Conservation (phyloP, 2,113 vertebrate genomes). For the Aythya baeri region DNA sequence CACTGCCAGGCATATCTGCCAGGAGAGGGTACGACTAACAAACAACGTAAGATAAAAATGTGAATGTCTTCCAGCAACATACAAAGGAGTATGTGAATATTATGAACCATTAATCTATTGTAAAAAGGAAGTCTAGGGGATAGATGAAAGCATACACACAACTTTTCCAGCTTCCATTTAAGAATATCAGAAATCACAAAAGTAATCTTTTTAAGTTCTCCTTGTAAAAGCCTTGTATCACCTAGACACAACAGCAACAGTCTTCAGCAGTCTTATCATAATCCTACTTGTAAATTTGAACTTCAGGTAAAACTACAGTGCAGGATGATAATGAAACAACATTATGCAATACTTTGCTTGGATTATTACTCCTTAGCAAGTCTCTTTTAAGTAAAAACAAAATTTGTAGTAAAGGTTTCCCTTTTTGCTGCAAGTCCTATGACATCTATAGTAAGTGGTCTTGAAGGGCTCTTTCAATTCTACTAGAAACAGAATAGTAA, state of each 20-base stretch:
- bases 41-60: neutral
- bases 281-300: neutral
- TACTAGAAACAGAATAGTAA: neutral
- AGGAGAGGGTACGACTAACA: neutral
- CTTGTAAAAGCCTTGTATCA: neutral
- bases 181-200: neutral
- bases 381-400: neutral
- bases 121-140: neutral
- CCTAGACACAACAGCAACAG: neutral
- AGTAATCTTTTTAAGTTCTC: neutral
- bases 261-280: neutral
- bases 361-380: neutral
- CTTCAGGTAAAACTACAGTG: neutral
- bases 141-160: neutral
- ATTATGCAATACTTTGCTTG: neutral
- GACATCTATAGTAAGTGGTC: neutral
- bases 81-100: neutral
- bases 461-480: neutral
- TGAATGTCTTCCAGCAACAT: neutral
- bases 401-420: neutral
- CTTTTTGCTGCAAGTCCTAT: neutral
- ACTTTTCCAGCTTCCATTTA: neutral
- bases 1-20: neutral
- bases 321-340: neutral
- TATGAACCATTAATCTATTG: neutral